These are phyloP conservation scores for Isichthys henryi DNA, from an alignment of 2,113 vertebrate genomes.

Conservation along the genomic window DNA sequence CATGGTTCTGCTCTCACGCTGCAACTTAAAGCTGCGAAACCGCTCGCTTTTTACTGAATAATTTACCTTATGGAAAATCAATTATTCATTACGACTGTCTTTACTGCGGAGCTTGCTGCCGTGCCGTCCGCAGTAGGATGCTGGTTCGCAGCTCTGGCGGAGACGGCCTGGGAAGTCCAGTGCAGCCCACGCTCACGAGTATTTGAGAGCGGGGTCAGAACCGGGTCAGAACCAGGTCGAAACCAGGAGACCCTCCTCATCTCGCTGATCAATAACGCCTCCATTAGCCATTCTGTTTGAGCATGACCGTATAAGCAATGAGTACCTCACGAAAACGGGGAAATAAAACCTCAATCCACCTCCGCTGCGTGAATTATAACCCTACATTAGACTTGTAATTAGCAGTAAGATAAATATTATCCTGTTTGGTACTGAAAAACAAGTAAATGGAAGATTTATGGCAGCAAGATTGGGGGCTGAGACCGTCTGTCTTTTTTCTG, in stretches of 20 bases:
- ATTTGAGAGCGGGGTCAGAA: background rate
- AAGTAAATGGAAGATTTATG: background rate
- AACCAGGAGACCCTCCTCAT: background rate
- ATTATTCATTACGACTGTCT: slow-evolving; percentile 9
- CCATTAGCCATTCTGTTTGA: background rate
- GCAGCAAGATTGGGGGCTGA: background rate
- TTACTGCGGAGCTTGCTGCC: background rate
- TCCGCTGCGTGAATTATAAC: background rate
- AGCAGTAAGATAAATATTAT: background rate
- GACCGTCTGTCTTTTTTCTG: background rate
- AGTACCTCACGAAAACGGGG: background rate
- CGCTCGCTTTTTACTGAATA: background rate
- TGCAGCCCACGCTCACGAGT: background rate
- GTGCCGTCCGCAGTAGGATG: background rate
- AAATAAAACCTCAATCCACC: background rate
- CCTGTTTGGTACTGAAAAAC: background rate
- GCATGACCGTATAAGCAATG: background rate
- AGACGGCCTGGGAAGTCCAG: background rate
- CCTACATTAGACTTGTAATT: background rate
- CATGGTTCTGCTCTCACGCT: background rate
- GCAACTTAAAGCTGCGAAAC: slow-evolving; percentile 4
- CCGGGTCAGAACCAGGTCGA: background rate
- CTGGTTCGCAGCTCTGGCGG: background rate
- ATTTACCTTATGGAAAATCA: slow-evolving; percentile 14
- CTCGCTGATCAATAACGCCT: background rate